phyloP scores from a whole-genome alignment of 2,888 invertebrate species.

The Acanthococcus lagerstroemiae region DNA sequence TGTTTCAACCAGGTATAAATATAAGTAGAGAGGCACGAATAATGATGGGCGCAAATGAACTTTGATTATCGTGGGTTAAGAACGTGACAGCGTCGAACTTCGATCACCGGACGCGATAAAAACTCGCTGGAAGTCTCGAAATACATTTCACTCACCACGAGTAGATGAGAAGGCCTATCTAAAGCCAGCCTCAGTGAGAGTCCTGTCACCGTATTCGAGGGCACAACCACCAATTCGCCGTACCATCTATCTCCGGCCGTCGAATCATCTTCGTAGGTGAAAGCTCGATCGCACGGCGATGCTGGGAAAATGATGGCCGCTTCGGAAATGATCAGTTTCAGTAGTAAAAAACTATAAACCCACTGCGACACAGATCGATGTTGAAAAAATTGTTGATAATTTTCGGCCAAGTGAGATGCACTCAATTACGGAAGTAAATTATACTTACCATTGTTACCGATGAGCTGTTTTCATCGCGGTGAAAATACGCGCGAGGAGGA shows the following conservation, averaged over 20 bases:
- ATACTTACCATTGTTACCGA: neutral
- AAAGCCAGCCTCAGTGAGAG: conserved; percentile 51
- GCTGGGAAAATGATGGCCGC: conserved; percentile 26
- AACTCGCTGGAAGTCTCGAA: no score
- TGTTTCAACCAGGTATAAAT: no score
- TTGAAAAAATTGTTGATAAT: no score
- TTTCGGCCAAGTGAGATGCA: no score
- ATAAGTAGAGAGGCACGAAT: no score
- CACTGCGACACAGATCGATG: neutral
- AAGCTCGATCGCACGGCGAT: conserved; percentile 52
- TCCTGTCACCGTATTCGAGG: conserved; percentile 50
- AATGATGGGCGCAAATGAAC: no score
- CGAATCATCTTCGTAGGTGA: conserved; percentile 48
- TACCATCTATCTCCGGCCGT: conserved; percentile 52
- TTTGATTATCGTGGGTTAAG: no score
- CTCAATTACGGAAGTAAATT: no score
- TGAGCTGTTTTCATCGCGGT: neutral
- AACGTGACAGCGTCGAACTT: no score
- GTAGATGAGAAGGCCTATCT: conserved; percentile 49
- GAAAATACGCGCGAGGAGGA: neutral
- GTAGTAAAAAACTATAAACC: conserved; percentile 8
- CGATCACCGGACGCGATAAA: no score
- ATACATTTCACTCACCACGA: conserved; percentile 55
- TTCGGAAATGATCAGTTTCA: neutral
- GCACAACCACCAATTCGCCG: conserved; percentile 50